Evolutionary conservation across 2,113 vertebrate species (phyloP), one percentile per base, ranked within the genome.

Genomic region (Carettochelys insculpta): DNA sequence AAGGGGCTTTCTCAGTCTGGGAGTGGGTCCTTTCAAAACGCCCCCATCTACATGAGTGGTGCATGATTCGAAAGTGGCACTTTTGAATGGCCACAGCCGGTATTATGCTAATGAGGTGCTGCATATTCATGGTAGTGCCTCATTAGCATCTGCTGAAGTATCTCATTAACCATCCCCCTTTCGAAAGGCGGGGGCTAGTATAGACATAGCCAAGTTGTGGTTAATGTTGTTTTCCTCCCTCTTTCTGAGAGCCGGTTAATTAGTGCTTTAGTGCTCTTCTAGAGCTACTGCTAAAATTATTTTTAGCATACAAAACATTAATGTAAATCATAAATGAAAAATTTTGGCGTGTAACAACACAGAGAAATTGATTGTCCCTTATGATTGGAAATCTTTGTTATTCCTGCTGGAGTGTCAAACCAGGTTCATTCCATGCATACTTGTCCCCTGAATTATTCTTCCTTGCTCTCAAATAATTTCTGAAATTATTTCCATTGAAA

Each of bases 261-360:
- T 92, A 47, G 48, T 77, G 86, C 95, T 93, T 93, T 90, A 80
- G 75, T 91, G 47, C 85, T 93, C 96, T 89, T 94, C 93, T 94
- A 80, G 95, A 89, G 75, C 34, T 61, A 92, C 96, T 94, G 88
- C 86, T 92, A 81, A 97, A 96, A n/a, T 95, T 96, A 77, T 5
- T 61, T 52, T 90, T n/a, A 71, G 31, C 20, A 41, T 85, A 47
- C 7, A 82, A 84, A 93, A 43, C 27, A 52, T 82, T 31, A 54
- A 48, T 1, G 0, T 93, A 54, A 92, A 71, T 86, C 61, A 8
- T 14, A 12, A 31, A 10, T 82, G 48, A 95, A 86, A 27, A 65
- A 41, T 92, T 93, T 89, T 82, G 86, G 52, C 41, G 16, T 80
- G 9, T 45, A 90, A 1, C 71, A 16, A 14, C 88, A 27, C 38